A percentile compares a stretch with the other conserved stretches of the same genome.
These are phyloP conservation scores for Apoda limacodes DNA, from an alignment of 2,888 invertebrate genomes.

Conservation along the genomic window DNA sequence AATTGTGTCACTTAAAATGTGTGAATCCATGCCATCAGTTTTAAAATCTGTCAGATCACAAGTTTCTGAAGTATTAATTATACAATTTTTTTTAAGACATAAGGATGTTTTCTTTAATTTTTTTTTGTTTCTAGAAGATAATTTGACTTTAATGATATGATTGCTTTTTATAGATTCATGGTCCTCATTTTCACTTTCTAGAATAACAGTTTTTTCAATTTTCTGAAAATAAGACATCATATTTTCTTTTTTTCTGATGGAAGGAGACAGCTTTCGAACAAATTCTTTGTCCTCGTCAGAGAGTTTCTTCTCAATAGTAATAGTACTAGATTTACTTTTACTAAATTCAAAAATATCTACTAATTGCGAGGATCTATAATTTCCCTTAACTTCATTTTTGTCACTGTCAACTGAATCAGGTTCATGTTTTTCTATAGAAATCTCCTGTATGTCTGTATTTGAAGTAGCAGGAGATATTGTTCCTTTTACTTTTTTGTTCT, in stretches of 20 bases:
- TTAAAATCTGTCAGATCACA: slow-evolving; percentile 15
- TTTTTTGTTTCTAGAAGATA: slow-evolving; percentile 36
- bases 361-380: slow-evolving; percentile 28
- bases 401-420: background rate
- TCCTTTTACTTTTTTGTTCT: slow-evolving; percentile 17
- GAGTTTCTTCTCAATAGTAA: slow-evolving; percentile 20
- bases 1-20: background rate
- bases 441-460: slow-evolving; percentile 10
- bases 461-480: slow-evolving; percentile 6
- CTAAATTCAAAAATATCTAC: slow-evolving; percentile 35
- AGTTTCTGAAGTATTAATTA: slow-evolving; percentile 6
- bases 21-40: too few relatives aligned
- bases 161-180: slow-evolving; percentile 19
- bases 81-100: slow-evolving; percentile 26
- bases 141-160: slow-evolving; percentile 43
- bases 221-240: slow-evolving; percentile 72
- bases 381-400: too few relatives aligned
- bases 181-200: slow-evolving; percentile 17
- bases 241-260: slow-evolving; percentile 70
- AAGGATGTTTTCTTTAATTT: slow-evolving; percentile 33
- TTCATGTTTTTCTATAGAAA: slow-evolving; percentile 10
- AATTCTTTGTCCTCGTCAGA: slow-evolving; percentile 55
- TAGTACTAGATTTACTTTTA: slow-evolving; percentile 15
- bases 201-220: slow-evolving; percentile 36
- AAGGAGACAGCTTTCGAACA: slow-evolving; percentile 65